These are phyloP conservation scores for Papilio glaucus DNA, from an alignment of 1,140 invertebrate species.

Conservation along the genomic window DNA sequence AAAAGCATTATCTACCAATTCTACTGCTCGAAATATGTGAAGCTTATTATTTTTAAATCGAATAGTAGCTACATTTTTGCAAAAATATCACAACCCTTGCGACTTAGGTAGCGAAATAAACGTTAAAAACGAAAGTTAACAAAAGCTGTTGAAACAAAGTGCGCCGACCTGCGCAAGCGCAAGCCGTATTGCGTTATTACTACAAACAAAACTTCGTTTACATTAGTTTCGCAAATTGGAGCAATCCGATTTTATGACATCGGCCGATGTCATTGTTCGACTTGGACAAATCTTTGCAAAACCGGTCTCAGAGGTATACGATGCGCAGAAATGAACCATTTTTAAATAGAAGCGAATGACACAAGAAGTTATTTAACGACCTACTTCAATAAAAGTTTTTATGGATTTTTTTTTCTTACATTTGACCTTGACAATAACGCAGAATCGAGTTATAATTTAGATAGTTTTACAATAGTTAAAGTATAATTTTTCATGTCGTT, in stretches of 20 bases:
- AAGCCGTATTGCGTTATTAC: conserved; percentile 65
- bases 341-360: conserved; percentile 46
- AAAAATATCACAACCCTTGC: background rate
- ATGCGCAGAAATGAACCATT: conserved; percentile 47
- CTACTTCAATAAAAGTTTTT: conserved; percentile 28
- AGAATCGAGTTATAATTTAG: background rate
- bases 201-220: conserved; percentile 62
- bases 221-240: conserved; percentile 64
- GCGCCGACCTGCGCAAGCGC: conserved; percentile 63
- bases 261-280: conserved; percentile 55
- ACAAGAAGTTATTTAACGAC: conserved; percentile 40
- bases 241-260: conserved; percentile 66
- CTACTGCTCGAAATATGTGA: too few relatives aligned
- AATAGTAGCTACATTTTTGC: background rate
- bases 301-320: conserved; percentile 55
- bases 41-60: background rate
- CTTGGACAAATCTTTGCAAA: conserved; percentile 65
- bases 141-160: conserved; percentile 59
- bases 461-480: conserved; percentile 12
- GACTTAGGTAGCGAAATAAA: conserved; percentile 33
- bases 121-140: conserved; percentile 58
- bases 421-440: conserved; percentile 18
- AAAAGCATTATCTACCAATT: too few relatives aligned
- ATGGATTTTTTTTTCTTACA: conserved; percentile 3
- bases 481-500: background rate